Evolutionary conservation across 1,140 invertebrate genomes (phyloP).

Genomic region (Zaprionus davidi): DNA sequence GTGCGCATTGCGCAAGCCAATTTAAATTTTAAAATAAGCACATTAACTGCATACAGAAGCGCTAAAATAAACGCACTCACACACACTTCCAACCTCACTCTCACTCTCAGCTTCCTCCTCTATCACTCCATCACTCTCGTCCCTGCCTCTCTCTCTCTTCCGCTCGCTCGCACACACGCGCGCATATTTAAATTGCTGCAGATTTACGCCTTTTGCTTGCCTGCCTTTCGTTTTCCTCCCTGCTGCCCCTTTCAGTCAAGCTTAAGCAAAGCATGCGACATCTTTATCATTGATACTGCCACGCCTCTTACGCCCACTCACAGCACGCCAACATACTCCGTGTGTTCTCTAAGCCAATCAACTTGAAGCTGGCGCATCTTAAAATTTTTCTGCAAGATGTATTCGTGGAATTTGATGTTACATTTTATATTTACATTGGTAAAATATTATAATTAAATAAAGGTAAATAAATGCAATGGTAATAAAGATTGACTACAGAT

Average conservation of each 20-base stretch:
- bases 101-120: not conserved
- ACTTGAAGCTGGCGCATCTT: not conserved
- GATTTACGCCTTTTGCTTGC: constrained; percentile 52
- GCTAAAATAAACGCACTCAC: constrained; percentile 48
- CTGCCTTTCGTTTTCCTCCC: not conserved
- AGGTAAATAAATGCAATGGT: too few species aligned
- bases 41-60: constrained; percentile 75
- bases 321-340: not conserved
- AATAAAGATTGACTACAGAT: not conserved
- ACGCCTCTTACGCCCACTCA: constrained; percentile 4
- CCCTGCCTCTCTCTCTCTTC: not conserved
- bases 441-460: too few species aligned
- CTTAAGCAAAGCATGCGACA: not conserved
- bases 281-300: constrained; percentile 4
- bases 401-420: too few species aligned
- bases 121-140: not conserved
- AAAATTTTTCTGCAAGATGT: not conserved
- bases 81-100: not conserved
- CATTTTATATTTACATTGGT: too few species aligned
- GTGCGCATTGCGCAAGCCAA: constrained; percentile 79
- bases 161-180: constrained; percentile 31
- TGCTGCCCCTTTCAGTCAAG: not conserved
- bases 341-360: not conserved
- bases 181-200: constrained; percentile 66
- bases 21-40: constrained; percentile 83